A percentile compares a stretch with the other conserved stretches of the same genome.
Evolutionary conservation across 2,113 vertebrate species (phyloP).

Genomic region (Litocranius walleri): DNA sequence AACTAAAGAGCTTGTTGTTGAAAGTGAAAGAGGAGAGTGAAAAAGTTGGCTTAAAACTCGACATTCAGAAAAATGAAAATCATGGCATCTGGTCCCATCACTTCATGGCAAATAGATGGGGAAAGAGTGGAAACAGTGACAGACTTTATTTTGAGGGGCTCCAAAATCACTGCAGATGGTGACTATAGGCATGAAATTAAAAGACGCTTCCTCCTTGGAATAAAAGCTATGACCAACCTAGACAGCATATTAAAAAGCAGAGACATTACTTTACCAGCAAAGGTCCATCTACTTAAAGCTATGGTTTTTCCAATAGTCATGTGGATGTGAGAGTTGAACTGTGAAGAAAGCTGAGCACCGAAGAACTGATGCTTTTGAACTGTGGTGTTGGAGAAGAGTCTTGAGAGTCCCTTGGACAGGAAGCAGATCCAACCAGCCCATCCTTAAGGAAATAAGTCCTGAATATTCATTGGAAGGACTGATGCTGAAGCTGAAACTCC

Average conservation of each 20-base stretch:
- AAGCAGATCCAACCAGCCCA: not conserved
- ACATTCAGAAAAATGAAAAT: not conserved
- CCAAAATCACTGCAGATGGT: not conserved
- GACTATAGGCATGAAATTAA: not conserved
- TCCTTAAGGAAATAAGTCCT: not conserved
- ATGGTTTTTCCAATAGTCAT: not conserved
- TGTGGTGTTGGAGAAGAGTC: not conserved
- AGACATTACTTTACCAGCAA: not conserved
- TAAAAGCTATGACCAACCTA: not conserved
- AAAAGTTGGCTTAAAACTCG: not conserved
- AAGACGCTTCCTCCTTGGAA: not conserved
- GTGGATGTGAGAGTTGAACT: not conserved
- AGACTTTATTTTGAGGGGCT: not conserved
- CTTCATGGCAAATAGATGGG: not conserved
- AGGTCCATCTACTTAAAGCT: not conserved
- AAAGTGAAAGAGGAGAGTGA: not conserved
- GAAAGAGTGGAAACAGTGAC: not conserved
- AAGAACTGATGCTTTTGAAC: not conserved
- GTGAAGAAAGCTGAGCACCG: fast-evolving
- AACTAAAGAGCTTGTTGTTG: not conserved
- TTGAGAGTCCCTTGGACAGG: not conserved
- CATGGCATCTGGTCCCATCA: not conserved
- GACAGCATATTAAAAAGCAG: not conserved
- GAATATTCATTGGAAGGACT: not conserved
- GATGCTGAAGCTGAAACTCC: not conserved